Evolutionary conservation across 2,113 vertebrate species (phyloP).

Genomic region (Callospermophilus lateralis): DNA sequence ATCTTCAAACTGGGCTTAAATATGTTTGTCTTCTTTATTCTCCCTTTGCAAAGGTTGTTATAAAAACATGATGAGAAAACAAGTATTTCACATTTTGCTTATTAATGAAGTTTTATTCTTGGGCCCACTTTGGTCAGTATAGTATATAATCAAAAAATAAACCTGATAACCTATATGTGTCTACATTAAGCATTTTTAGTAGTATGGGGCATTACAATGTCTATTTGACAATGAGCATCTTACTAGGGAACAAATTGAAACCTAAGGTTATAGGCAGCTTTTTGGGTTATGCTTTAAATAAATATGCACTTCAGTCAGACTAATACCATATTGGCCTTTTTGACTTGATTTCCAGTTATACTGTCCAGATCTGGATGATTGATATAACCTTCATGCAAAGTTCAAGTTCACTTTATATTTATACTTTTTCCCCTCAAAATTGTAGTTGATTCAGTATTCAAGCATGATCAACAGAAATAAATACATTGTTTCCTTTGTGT

Average conservation of each 20-base stretch:
- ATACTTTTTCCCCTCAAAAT: neutral
- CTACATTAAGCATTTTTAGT: constrained; percentile 17
- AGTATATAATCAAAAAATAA: constrained; percentile 6
- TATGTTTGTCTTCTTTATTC: neutral
- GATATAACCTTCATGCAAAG: neutral
- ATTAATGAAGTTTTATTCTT: constrained; percentile 2
- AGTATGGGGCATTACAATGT: neutral
- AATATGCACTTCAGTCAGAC: neutral
- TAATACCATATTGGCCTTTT: neutral
- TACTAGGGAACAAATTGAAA: neutral
- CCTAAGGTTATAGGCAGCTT: neutral
- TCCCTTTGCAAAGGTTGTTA: neutral
- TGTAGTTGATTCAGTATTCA: neutral
- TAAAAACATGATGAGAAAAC: neutral
- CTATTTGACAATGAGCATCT: neutral
- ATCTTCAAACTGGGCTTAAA: constrained; percentile 12
- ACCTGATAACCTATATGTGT: neutral
- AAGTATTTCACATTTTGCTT: neutral
- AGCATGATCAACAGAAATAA: neutral
- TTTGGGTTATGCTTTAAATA: neutral
- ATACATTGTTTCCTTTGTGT: neutral
- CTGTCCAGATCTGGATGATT: neutral
- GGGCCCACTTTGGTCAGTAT: neutral
- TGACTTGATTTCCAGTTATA: constrained; percentile 25
- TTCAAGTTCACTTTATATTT: neutral